These are phyloP conservation scores for Chaetogeoica ovagalla DNA, from an alignment of 2,888 invertebrate genomes.

Conservation along the genomic window DNA sequence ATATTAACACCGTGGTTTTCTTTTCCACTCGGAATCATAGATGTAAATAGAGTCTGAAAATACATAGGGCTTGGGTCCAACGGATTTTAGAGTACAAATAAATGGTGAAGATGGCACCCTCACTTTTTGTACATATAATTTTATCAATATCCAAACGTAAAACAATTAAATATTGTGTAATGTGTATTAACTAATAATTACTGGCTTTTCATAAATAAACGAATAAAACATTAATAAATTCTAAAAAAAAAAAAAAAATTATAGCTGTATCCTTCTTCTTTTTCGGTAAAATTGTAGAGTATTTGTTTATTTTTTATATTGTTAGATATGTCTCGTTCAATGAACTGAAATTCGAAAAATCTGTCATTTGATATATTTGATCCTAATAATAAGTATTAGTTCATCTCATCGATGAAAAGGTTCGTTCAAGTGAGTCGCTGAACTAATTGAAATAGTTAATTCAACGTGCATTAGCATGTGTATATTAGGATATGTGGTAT, in stretches of 20 bases:
- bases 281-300: not conserved
- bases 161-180: too few relatives aligned
- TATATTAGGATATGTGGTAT: not conserved
- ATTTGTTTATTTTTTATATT: not conserved
- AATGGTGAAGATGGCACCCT: too few relatives aligned
- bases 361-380: not conserved
- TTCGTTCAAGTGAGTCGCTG: not conserved
- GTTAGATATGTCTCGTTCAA: not conserved
- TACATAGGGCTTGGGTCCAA: not conserved
- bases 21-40: too few relatives aligned
- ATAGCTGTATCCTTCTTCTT: not conserved
- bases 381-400: not conserved
- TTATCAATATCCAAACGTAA: too few relatives aligned
- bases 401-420: not conserved
- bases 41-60: conserved; percentile 2
- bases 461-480: not conserved
- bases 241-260: not conserved
- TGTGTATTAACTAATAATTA: too few relatives aligned
- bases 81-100: not conserved
- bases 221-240: too few relatives aligned
- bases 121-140: too few relatives aligned
- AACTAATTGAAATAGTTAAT: not conserved
- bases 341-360: not conserved
- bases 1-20: too few relatives aligned
- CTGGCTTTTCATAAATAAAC: too few relatives aligned